These are phyloP conservation scores for Lithophane leautieri DNA, from an alignment of 2,888 invertebrate species.

Conservation along the genomic window DNA sequence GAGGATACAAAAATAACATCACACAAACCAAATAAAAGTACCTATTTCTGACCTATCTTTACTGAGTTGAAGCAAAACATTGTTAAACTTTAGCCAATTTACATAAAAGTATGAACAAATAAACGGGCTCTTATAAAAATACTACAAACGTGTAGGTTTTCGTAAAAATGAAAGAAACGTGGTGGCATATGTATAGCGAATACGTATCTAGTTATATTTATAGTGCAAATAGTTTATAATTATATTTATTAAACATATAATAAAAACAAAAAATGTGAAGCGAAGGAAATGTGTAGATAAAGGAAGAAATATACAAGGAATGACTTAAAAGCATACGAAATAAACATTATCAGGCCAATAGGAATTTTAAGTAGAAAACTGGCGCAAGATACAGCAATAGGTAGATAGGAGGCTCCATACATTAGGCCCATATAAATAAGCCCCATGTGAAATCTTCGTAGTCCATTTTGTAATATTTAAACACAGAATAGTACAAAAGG, in stretches of 20 bases:
- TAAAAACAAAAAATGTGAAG: slow-evolving; percentile 32
- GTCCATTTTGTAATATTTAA: neutral
- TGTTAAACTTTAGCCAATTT: neutral
- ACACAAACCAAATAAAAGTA: neutral
- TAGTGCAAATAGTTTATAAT: slow-evolving; percentile 30
- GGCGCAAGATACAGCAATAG: slow-evolving; percentile 11
- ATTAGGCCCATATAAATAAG: slow-evolving; percentile 18
- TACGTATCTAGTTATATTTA: slow-evolving; percentile 54
- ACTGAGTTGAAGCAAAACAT: neutral
- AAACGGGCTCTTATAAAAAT: neutral
- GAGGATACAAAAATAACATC: neutral
- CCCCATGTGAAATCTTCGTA: neutral
- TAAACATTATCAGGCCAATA: slow-evolving; percentile 5
- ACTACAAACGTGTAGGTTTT: neutral
- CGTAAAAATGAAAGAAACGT: slow-evolving; percentile 23
- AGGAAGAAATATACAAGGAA: slow-evolving; percentile 18
- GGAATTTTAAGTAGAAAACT: neutral
- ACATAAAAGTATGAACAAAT: neutral
- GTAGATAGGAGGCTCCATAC: neutral
- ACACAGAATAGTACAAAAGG: too few species aligned
- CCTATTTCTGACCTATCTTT: neutral
- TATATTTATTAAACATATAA: slow-evolving; percentile 17
- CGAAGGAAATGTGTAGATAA: slow-evolving; percentile 22
- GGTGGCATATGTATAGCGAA: slow-evolving; percentile 59
- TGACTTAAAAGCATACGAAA: slow-evolving; percentile 22